A percentile compares a stretch with the other conserved stretches of the same genome.
These are phyloP conservation scores for Tubiluchus corallicola DNA, from an alignment of 2,888 invertebrate species.

Conservation along the genomic window DNA sequence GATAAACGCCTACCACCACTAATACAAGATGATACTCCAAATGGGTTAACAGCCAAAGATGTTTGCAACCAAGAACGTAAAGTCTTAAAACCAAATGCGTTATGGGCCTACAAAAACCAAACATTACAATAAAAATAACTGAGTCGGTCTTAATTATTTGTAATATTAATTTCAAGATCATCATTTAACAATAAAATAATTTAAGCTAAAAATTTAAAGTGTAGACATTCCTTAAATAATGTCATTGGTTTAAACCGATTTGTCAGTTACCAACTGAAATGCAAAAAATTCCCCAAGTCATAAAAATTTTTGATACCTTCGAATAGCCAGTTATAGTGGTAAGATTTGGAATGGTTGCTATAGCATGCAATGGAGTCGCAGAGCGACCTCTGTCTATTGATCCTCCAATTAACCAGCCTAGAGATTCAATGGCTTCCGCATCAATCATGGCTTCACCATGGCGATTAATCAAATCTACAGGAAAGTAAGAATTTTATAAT, in stretches of 20 bases:
- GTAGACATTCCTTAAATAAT: no score
- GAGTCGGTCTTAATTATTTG: no score
- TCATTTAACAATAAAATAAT: no score
- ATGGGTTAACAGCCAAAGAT: slow-evolving; percentile 24
- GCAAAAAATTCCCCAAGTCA: no score
- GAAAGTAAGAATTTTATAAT: no score
- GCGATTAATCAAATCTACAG: slow-evolving; percentile 5
- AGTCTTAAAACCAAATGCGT: slow-evolving; percentile 19
- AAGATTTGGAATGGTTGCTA: slow-evolving; percentile 22
- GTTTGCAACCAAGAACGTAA: slow-evolving; percentile 26
- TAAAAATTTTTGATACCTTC: slow-evolving; percentile 17
- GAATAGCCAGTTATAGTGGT: slow-evolving; percentile 25
- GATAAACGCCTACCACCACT: slow-evolving; percentile 24
- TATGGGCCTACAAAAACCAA: slow-evolving; percentile 20
- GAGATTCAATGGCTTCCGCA: slow-evolving; percentile 23
- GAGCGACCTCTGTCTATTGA: slow-evolving; percentile 23
- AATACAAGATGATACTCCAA: slow-evolving; percentile 27
- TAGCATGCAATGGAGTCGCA: slow-evolving; percentile 20
- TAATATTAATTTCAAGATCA: no score
- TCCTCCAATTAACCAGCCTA: slow-evolving; percentile 25
- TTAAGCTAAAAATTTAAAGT: no score
- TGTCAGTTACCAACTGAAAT: no score
- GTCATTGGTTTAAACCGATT: no score
- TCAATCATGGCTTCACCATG: slow-evolving; percentile 18
- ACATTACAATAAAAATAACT: no score